phyloP scores from a whole-genome alignment of 2,113 vertebrate species.

The Ameiurus melas region DNA sequence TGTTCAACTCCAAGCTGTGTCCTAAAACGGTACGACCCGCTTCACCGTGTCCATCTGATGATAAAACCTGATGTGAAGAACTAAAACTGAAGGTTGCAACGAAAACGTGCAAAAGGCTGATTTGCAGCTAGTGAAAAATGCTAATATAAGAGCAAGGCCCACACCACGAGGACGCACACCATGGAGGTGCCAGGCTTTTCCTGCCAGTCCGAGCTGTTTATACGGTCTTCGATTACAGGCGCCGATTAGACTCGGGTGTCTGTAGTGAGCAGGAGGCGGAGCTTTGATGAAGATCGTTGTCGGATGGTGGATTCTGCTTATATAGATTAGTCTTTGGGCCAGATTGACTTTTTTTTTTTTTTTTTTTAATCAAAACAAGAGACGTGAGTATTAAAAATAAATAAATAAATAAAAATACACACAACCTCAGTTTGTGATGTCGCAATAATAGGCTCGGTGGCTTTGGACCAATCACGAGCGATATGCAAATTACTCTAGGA shows the following conservation, averaged over 20 bases:
- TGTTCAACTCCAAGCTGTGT: constrained; percentile 73
- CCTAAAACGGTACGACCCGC: constrained; percentile 65
- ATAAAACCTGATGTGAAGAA: background rate
- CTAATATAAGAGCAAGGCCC: background rate
- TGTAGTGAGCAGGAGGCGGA: background rate
- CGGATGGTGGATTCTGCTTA: background rate
- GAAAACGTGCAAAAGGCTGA: no score
- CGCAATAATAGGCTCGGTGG: background rate
- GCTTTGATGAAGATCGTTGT: background rate
- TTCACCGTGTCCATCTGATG: background rate
- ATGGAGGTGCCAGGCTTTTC: no score
- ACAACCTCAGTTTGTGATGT: background rate
- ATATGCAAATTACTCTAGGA: background rate
- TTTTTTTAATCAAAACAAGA: background rate
- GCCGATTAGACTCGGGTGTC: background rate
- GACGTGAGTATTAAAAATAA: background rate
- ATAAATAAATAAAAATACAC: background rate
- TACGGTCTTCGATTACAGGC: background rate
- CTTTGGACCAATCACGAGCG: background rate
- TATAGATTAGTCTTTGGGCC: background rate
- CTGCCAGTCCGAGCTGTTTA: background rate
- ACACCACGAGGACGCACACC: no score
- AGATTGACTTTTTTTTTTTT: background rate
- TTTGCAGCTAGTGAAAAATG: no score
- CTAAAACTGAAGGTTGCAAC: no score